A percentile compares a stretch with the other conserved stretches of the same genome.
phyloP scores from a whole-genome alignment of 2,797 vertebrate species.

The Lepilemur ruficaudatus region DNA sequence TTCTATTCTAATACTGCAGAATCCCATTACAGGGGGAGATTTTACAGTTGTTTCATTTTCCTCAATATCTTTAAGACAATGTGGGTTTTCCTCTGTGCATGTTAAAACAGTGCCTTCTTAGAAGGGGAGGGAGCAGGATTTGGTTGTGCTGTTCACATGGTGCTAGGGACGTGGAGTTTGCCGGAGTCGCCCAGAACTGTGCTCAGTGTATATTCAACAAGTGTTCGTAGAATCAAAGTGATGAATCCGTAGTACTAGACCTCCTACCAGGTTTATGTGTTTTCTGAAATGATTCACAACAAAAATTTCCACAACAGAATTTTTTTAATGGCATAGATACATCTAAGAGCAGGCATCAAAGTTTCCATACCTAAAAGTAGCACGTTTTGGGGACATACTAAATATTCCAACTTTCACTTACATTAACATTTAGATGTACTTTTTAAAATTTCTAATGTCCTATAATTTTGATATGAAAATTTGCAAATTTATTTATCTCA shows the following conservation, averaged over 20 bases:
- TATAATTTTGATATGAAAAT: not conserved
- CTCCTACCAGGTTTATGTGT: not conserved
- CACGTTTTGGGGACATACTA: not conserved
- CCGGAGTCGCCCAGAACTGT: fast-evolving
- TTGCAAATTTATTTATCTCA: not conserved
- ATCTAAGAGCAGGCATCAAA: not conserved
- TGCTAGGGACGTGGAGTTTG: not conserved
- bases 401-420: not conserved
- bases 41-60: not conserved
- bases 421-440: fast-evolving
- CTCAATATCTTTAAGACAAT: not conserved
- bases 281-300: not conserved
- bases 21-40: not conserved
- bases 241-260: not conserved
- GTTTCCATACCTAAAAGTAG: not conserved
- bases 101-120: not conserved
- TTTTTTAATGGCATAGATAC: not conserved
- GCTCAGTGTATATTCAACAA: not conserved
- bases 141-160: fast-evolving
- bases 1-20: not conserved
- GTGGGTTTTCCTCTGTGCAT: not conserved
- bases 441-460: not conserved
- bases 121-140: not conserved
- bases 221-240: too few relatives aligned
- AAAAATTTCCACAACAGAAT: not conserved